These are phyloP conservation scores for Saxidomus purpurata DNA, from an alignment of 1,140 invertebrate genomes.

Conservation along the genomic window DNA sequence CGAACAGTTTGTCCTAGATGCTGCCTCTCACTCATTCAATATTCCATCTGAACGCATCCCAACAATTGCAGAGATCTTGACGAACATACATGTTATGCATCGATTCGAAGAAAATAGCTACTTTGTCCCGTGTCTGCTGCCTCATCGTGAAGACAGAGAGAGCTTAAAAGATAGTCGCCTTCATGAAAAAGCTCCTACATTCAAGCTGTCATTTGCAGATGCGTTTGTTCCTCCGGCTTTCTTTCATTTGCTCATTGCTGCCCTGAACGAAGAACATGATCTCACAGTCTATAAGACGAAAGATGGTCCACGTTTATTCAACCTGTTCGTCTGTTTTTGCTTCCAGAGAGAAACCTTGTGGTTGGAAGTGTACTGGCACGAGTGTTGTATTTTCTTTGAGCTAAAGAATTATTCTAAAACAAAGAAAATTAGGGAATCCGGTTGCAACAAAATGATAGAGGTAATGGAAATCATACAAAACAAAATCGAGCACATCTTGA, in stretches of 20 bases:
- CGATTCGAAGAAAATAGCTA: background rate
- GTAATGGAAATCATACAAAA: background rate
- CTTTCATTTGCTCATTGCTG: slow-evolving; percentile 21
- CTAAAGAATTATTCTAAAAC: slow-evolving; percentile 19
- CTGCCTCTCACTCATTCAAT: background rate
- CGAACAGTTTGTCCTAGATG: background rate
- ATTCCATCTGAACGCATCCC: background rate
- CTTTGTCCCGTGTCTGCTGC: slow-evolving; percentile 8
- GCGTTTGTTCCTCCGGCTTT: slow-evolving; percentile 17
- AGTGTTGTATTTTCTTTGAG: slow-evolving; percentile 11
- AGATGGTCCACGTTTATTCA: background rate
- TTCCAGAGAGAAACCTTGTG: slow-evolving; percentile 2
- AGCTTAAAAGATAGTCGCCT: background rate
- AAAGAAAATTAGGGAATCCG: background rate
- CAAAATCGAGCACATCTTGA: background rate
- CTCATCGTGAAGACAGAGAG: background rate
- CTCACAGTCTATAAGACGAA: background rate
- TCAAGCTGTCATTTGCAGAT: slow-evolving; percentile 7
- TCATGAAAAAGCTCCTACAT: background rate
- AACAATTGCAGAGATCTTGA: background rate
- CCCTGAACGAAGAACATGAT: background rate
- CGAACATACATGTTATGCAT: slow-evolving; percentile 11
- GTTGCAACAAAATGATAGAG: background rate
- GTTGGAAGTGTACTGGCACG: slow-evolving; percentile 5
- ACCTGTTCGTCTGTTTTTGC: background rate